phyloP scores from a whole-genome alignment of 2,797 vertebrate species.

The Martes flavigula region DNA sequence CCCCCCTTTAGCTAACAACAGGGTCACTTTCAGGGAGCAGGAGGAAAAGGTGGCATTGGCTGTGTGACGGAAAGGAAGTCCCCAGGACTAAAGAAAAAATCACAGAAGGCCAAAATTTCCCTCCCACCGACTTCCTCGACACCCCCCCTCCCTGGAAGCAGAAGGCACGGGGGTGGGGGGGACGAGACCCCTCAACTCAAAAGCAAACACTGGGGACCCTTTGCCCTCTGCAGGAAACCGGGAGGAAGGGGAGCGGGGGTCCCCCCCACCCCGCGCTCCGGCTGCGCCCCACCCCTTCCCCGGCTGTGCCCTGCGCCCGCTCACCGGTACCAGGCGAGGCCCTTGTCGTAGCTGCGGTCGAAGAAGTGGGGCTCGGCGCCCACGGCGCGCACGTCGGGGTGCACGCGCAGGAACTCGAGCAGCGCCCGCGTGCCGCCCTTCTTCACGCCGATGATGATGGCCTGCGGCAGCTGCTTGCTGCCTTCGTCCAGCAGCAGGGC shows the following conservation, averaged over 20 bases:
- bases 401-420: conserved; percentile 95
- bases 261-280: neutral
- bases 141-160: conserved; percentile 81
- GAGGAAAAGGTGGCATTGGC: neutral
- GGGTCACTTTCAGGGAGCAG: neutral
- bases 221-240: neutral
- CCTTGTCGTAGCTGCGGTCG: conserved; percentile 95
- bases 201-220: conserved; percentile 59
- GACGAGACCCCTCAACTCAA: conserved; percentile 68
- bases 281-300: neutral
- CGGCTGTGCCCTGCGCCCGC: neutral
- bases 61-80: neutral
- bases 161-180: conserved; percentile 68
- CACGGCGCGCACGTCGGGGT: conserved; percentile 94
- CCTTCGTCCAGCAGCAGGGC: conserved; percentile 76
- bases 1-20: neutral
- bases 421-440: conserved; percentile 96
- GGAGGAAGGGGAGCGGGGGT: neutral
- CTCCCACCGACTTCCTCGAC: conserved; percentile 86
- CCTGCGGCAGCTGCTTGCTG: conserved; percentile 91
- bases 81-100: neutral
- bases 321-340: conserved; percentile 94
- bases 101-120: conserved; percentile 87
- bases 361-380: conserved; percentile 98
- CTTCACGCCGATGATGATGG: conserved; percentile 95